Evolutionary conservation across 2,888 invertebrate species (phyloP), one percentile per base, ranked within the genome.

Genomic region (Drosophila pegasa): DNA sequence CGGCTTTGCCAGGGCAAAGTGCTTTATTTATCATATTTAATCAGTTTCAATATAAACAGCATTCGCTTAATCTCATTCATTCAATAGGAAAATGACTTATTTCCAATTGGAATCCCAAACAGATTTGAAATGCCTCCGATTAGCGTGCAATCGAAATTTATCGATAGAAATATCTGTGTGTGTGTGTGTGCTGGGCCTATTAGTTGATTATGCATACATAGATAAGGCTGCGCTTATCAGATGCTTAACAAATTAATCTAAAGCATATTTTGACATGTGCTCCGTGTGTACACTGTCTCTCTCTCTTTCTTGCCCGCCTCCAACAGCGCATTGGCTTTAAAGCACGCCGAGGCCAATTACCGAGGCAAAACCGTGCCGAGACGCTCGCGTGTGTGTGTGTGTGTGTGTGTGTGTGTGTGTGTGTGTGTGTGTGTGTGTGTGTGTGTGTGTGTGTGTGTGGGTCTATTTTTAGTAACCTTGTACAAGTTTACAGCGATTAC

Each of bases 141-240:
- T 20, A 14, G 18, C 18, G 14, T 18, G 14, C 27, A 37, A 14
- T 16, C 33, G 2, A 43, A 10, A 62, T 43, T 6, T 29, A 45
- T 59, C 55, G 38, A 71, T 57, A 52, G 6, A 18, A n/a, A 41
- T 51, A n/a, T n/a, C n/a, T 29, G 12, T 51, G 33, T 40, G 29
- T 27, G 18, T 37, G 33, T n/a, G 27, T 48, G 22, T 14, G 43
- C 16, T 51, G 43, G 38, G 50, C 55, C 51, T 66, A 69, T 78
- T 60, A 60, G 47, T 63, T 71, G 87, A 84, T 87, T 87, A 66
- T 72, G 65, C 35, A 50, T n/a, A 50, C 35, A 50, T 61, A 81
- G 81, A 84, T 87, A 82, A 81, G 87, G 56, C 62, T 41, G 62
- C 52, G 80, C 85, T 82, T 82, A 82, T 87, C 87, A 78, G 72